phyloP scores from a whole-genome alignment of 2,888 invertebrate genomes.

The Neoascia interrupta region DNA sequence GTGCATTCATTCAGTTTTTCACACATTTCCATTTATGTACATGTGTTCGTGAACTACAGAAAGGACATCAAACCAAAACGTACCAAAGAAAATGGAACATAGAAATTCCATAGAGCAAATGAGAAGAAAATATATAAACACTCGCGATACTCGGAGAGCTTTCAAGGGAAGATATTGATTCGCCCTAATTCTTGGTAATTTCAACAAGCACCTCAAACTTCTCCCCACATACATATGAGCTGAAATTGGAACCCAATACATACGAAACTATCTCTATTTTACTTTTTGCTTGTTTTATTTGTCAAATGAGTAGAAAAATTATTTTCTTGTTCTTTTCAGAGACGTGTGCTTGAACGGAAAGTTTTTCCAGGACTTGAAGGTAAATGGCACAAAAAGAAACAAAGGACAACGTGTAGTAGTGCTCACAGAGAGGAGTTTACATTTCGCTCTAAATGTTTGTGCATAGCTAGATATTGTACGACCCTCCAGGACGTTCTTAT shows the following conservation, averaged over 20 bases:
- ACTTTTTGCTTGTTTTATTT: conserved; percentile 17
- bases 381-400: too few species aligned
- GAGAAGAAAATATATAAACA: conserved; percentile 21
- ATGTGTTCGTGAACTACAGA: conserved; percentile 5
- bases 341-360: conserved; percentile 24
- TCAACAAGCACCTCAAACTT: conserved; percentile 48
- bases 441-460: too few species aligned
- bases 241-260: conserved; percentile 13
- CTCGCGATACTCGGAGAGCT: conserved; percentile 56
- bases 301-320: conserved; percentile 37
- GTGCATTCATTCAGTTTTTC: too few species aligned
- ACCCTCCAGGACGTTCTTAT: too few species aligned
- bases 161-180: conserved; percentile 65
- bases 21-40: too few species aligned
- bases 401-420: background rate
- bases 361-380: conserved; percentile 30
- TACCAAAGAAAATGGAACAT: conserved; percentile 30
- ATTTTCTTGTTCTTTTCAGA: conserved; percentile 21
- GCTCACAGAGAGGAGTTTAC: too few species aligned
- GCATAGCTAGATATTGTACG: too few species aligned
- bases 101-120: conserved; percentile 30
- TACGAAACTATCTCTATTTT: conserved; percentile 39
- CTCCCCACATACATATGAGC: background rate
- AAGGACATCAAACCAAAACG: conserved; percentile 41
- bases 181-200: conserved; percentile 69